Base-by-base conservation (phyloP, 2,113 vertebrate genomes). In the Orthonyx spaldingii region DNA sequence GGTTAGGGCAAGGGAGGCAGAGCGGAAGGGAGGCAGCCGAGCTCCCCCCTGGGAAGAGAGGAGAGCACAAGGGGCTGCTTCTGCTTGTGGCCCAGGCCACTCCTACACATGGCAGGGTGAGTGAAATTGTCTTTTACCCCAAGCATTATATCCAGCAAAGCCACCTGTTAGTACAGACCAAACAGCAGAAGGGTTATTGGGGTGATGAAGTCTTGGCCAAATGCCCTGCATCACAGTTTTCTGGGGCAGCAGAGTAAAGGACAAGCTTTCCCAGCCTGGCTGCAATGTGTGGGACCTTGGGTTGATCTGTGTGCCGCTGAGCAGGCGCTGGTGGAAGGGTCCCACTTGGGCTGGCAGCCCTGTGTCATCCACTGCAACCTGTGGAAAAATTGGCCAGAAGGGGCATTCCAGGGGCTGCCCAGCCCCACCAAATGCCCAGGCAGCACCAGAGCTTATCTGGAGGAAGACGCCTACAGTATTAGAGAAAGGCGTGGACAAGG, bases 21-120 rank as follows among this genome's bases (percentile, higher is more conserved):
- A 0, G 0, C 0, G 0, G 55, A 35, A 12, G n/a, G 37, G 65
- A 77, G 35, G 24, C 17, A 50, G 66, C 17, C 0, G 2, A 59
- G 33, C 35, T 71, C 3, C 1, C 20, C 23, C 1, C 0, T 1
- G 7, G 65, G 33, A 52, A 77, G 4, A 66, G 35, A 13, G 8
- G 12, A 42, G 14, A 41, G 28, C 26, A 41, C 0, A 1, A 16
- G 14, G 7, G 2, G 35, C 47, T 88, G 53, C 39, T 82, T 32
- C 68, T 86, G 44, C 35, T 23, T 52, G n/a, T 30, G 70, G 37
- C 68, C 50, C 6, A 11, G 42, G 64, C 61, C 15, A 5, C 13
- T 41, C 37, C 41, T 0, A 0, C 12, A 6, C 3, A 2, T 2
- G 4, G 5, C 55, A 70, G 55, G 5, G 26, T n/a, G 30, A 23